Evolutionary conservation across 2,888 invertebrate genomes (phyloP).

Genomic region (Cephus nigrinus): DNA sequence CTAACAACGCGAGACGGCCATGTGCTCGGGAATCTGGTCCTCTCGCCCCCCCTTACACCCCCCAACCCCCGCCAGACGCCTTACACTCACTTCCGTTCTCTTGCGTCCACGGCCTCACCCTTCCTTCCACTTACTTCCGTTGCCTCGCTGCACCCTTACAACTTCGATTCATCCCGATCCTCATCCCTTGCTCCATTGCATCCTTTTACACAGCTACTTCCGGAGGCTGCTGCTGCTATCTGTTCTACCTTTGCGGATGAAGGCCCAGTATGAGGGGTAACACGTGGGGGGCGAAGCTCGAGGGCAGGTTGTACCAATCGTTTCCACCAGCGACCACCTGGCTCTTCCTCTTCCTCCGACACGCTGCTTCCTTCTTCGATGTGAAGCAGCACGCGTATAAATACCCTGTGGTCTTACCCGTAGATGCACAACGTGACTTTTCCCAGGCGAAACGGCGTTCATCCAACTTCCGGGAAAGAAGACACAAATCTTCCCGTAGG

Average conservation of each 20-base stretch:
- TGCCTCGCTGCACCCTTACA: not conserved
- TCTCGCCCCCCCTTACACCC: not conserved
- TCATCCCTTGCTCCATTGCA: not conserved
- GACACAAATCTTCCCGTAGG: constrained; percentile 29
- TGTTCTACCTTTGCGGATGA: not conserved
- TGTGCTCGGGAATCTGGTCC: constrained; percentile 29
- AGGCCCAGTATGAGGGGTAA: not conserved
- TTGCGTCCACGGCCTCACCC: not conserved
- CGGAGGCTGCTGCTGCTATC: not conserved
- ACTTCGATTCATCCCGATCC: not conserved
- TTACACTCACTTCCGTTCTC: not conserved
- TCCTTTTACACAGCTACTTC: not conserved
- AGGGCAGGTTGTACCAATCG: not conserved
- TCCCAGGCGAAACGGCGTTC: not conserved
- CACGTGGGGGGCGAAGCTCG: not conserved
- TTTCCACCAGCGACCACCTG: not conserved
- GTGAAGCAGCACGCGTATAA: not conserved
- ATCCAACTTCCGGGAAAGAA: not conserved
- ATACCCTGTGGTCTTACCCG: not conserved
- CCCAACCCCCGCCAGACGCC: not conserved
- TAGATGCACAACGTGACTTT: not conserved
- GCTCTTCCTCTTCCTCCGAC: not conserved
- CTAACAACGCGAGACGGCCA: constrained; percentile 24
- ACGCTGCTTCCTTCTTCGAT: not conserved
- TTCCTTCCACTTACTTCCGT: not conserved